These are phyloP conservation scores for Podarcis cretensis DNA, from an alignment of 2,113 vertebrate genomes.

Conservation along the genomic window DNA sequence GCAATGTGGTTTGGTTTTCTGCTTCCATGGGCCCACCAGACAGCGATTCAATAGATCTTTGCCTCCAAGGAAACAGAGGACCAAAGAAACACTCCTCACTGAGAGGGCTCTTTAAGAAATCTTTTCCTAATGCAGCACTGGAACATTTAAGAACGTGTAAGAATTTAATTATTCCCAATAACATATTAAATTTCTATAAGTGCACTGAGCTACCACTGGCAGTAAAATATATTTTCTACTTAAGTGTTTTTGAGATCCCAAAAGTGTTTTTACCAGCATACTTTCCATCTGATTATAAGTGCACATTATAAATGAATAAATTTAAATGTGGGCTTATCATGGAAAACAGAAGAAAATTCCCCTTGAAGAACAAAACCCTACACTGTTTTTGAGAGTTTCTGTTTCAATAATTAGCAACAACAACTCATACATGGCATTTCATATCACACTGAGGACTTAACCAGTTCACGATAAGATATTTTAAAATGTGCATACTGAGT, in stretches of 20 bases:
- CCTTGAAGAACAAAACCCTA: neutral
- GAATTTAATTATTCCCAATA: conserved; percentile 13
- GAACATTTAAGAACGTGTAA: neutral
- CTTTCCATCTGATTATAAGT: conserved; percentile 12
- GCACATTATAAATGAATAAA: conserved; percentile 8
- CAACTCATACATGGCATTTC: neutral
- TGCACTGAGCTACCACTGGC: conserved; percentile 2
- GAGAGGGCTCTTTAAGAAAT: neutral
- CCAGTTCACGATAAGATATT: neutral
- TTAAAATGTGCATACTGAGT: neutral
- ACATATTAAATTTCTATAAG: neutral
- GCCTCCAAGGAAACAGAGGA: neutral
- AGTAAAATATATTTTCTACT: conserved; percentile 12
- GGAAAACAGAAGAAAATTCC: conserved; percentile 9
- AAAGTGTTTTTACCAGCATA: neutral
- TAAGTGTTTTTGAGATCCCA: neutral
- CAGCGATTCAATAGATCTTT: no score
- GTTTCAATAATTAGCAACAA: neutral
- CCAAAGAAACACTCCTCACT: neutral
- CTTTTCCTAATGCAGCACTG: conserved; percentile 6
- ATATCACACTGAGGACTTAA: neutral
- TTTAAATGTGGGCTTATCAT: conserved; percentile 7
- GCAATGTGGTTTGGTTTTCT: no score
- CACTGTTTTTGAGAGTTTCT: conserved; percentile 26
- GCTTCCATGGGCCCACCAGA: no score